phyloP scores from a whole-genome alignment of 53 echinoderm and acorn worm species.

The Crossaster papposus region DNA sequence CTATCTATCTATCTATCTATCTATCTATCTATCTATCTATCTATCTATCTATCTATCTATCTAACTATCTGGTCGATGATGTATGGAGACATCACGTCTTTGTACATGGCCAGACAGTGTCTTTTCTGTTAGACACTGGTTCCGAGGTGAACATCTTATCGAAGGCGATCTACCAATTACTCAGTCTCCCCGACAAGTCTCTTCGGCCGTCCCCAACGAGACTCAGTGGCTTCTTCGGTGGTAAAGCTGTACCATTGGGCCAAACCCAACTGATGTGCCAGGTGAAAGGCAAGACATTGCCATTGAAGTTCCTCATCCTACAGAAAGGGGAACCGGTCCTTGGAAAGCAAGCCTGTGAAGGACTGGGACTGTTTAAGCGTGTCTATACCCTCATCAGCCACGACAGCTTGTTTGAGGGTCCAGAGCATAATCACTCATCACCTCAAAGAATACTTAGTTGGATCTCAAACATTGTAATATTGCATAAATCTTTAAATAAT shows the following conservation, averaged over 20 bases:
- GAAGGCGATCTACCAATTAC: not conserved
- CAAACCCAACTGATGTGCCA: conserved; percentile 9
- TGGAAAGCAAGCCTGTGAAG: conserved; percentile 18
- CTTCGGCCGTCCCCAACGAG: conserved; percentile 14
- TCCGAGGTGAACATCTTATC: conserved; percentile 45
- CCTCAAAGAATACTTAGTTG: too few relatives aligned
- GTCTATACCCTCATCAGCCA: not conserved
- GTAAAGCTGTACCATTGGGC: conserved; percentile 31
- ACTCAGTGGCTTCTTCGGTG: conserved; percentile 46
- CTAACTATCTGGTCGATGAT: too few relatives aligned
- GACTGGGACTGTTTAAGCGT: not conserved
- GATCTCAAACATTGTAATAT: too few relatives aligned
- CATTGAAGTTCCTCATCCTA: conserved; percentile 9
- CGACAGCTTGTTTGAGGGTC: conserved; percentile 2
- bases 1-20: too few relatives aligned
- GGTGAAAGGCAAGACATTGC: conserved; percentile 26
- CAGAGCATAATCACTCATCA: too few relatives aligned
- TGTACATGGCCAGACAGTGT: conserved; percentile 9
- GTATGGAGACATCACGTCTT: conserved; percentile 26
- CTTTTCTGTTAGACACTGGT: conserved; percentile 44
- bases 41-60: too few relatives aligned
- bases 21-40: too few relatives aligned
- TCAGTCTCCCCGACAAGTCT: conserved; percentile 16
- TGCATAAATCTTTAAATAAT: too few relatives aligned
- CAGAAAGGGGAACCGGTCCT: conserved; percentile 3